Conservation (phyloP, 2,797 vertebrate species). For the Fringilla coelebs region DNA sequence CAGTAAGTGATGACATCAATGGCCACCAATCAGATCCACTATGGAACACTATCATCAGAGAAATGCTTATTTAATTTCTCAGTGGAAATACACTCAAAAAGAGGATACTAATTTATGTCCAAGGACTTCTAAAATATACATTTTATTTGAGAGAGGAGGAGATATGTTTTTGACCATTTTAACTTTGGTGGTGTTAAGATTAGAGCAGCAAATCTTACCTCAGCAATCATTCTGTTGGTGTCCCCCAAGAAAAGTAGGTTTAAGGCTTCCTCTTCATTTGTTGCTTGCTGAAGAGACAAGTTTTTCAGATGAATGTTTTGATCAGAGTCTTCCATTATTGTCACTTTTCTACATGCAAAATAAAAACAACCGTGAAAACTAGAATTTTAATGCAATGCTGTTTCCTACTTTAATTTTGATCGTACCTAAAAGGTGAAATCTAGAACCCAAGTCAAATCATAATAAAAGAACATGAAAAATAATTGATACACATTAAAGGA, state of each 20-base stretch:
- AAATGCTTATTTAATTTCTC: neutral
- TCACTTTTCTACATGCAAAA: conserved; percentile 81
- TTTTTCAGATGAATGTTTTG: conserved; percentile 97
- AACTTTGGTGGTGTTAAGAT: neutral
- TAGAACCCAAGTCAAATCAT: neutral
- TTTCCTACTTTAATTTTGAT: neutral
- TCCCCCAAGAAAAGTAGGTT: conserved; percentile 96
- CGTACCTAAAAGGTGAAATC: neutral
- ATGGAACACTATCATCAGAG: neutral
- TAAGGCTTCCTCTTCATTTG: conserved; percentile 91
- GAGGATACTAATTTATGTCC: neutral
- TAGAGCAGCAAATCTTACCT: conserved; percentile 75
- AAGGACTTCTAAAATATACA: neutral
- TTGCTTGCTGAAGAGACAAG: conserved; percentile 88
- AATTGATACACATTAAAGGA: neutral
- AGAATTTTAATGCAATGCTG: neutral
- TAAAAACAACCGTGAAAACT: neutral
- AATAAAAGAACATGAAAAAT: neutral
- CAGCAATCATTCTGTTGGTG: conserved; percentile 97
- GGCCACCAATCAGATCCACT: neutral
- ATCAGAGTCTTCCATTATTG: conserved; percentile 90
- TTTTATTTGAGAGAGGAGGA: neutral
- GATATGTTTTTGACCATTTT: neutral
- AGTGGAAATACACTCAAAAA: neutral
- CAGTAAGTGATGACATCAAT: neutral